Base-by-base conservation (phyloP, 2,888 invertebrate species). In the Entomobrya multifasciata region DNA sequence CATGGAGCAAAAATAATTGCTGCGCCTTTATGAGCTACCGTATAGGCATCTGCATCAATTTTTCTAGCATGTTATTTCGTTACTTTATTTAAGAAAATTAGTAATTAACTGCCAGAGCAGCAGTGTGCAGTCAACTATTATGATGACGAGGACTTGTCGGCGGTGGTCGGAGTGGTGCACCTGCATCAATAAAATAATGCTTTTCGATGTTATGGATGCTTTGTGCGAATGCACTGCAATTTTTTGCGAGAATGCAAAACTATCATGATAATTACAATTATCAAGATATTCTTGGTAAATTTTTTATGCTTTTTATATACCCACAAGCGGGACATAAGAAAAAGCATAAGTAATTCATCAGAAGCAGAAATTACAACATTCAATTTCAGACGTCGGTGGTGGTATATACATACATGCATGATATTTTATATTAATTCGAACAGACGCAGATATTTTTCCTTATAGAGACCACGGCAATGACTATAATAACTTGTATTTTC, bases 51-150 rank as follows among this genome's bases (percentile, higher is more conserved):
- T n/a, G n/a, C n/a, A n/a, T n/a, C n/a, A n/a, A n/a, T 55, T 17
- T 55, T 55, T 55, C 55, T 20, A 60, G 3, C 27, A 15, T 60
- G 27, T 27, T 15, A 4, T 72, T 44, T 3, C 3, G 47, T 47
- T 74, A 0, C 6, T 55, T 30, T 52, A 22, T 25, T 74, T 74
- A 17, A 74, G 36, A 74, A 30, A 72, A 15, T 44, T 70, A 52
- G n/a, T 27, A 74, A 74, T 74, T 74, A 74, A 55, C 74, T 74
- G 55, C 11, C 22, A 74, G 27, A 49, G 2, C n/a, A 55, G 13
- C 52, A 74, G 17, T 27, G 22, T 17, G 10, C 17, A 55, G 20
- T 22, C n/a, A 22, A 30, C 4, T 27, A 47, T 49, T 52, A 30
- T 30, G 25, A 27, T 13, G 27, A 27, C 10, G 55, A 17, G 5